Base-by-base conservation (phyloP, 2,113 vertebrate species). In the Himantopus leucocephalus region DNA sequence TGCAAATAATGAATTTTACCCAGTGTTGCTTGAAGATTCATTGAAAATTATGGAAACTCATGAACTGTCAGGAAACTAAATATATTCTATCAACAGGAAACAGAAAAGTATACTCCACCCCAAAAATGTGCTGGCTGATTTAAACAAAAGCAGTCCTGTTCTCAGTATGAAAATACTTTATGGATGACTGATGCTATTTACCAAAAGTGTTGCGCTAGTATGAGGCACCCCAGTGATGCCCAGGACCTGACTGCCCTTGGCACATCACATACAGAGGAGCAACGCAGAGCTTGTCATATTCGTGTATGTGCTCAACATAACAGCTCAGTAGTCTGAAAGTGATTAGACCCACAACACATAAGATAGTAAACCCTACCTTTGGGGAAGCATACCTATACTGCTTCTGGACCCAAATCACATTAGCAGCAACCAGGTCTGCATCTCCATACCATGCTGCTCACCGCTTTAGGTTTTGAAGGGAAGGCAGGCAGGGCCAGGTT, bases 261-360 rank as follows among this genome's bases (percentile, higher is more conserved):
- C 41, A 50, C 23, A 50, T 45, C 30, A 15, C 53, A 37, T 6
- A 32, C 2, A 0, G 35, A 62, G 59, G 10, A 90, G 41, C 2
- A 8, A 72, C 14, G 37, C 55, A 48, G 52, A 88, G 21, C 14
- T 27, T 75, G 50, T 50, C 48, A 12, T 16, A 3, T 53, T 27
- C 39, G 32, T 37, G 19, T 5, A 5, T 2, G 2, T 14, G 52
- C 73, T 15, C 14, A 50, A 32, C 2, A 0, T 2, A 80, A 71
- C 39, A 59, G 26, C 66, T 70, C 63, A 45, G 55, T 6, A 22
- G 12, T 24, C 48, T 70, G 55, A 47, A 74, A 48, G 20, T 0
- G 0, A 56, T 52, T 9, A 67, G 34, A 77, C 35, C 27, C 39
- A 60, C 39, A 37, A 34, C 18, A 29, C 16, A 39, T 22, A 32